Evolutionary conservation across 2,113 vertebrate species (phyloP).

Genomic region (Peromyscus polionotus): DNA sequence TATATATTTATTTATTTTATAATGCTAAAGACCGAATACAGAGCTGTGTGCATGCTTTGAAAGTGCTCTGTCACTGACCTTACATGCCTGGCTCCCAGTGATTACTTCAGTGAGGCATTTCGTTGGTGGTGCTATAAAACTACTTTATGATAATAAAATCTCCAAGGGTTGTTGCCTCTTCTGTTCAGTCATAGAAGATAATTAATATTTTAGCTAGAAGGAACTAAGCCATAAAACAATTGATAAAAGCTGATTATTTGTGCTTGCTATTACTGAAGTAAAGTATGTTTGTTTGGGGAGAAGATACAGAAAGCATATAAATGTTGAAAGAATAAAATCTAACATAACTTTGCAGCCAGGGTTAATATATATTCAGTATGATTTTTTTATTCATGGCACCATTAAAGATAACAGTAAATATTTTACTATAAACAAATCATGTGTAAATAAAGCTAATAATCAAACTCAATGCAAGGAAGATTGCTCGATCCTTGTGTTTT

Average conservation of each 20-base stretch:
- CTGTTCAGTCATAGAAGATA: neutral
- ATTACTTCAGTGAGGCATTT: neutral
- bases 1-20: neutral
- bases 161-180: neutral
- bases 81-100: neutral
- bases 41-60: neutral
- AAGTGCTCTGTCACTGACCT: neutral
- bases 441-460: neutral
- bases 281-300: neutral
- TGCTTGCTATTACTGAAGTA: conserved; percentile 6
- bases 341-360: neutral
- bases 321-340: conserved; percentile 21
- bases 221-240: conserved; percentile 35
- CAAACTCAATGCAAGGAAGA: neutral
- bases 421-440: neutral
- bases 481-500: neutral
- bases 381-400: neutral
- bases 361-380: neutral
- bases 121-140: conserved; percentile 17
- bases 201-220: conserved; percentile 59
- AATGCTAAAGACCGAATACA: neutral
- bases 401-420: neutral
- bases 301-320: neutral
- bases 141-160: neutral
- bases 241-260: conserved; percentile 47